Evolutionary conservation across 64 coral and sea anemone genomes (phyloP), one percentile per base, ranked within the genome.

Genomic region (Pachyseris speciosa): DNA sequence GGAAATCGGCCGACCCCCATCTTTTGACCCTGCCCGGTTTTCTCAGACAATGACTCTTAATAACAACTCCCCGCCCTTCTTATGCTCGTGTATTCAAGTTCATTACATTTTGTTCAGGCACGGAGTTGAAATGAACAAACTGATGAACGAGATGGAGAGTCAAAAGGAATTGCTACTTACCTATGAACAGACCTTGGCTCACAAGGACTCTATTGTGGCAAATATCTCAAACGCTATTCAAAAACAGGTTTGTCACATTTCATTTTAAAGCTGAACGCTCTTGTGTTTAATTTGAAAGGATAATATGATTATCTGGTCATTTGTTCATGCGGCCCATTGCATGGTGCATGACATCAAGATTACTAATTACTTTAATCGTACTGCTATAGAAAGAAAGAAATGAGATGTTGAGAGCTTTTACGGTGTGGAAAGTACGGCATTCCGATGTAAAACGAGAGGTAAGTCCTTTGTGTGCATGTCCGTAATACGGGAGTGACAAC

Each of bases 201-300:
- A 90, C 58, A 99, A 99, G 83, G 97, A 99, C 52, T 88, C 69
- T 7, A 99, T 99, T 38, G 89, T 99, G 9, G 45, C 93, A 50
- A 99, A 99, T 67, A 85, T 95, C 80, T 93, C 97, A 2, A 93
- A 77, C 22, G 97, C 97, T 22, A 85, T 99, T 70, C 93, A 99
- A 34, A 91, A 94, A 91, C 97, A 99, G 94, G 97, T 99, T 73
- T 25, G 65, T 16, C n/a, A 3, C 36, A 33, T 34, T 1, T 39
- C 20, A 20, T 44, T 27, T 44, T 19, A 88, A 12, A 12, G 30
- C 43, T 16, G 15, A 7, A 13, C 17, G 27, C 37, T 25, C 10
- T 47, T 41, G n/a, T n/a, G n/a, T n/a, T n/a, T n/a, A n/a, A n/a
- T n/a, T n/a, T n/a, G n/a, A n/a, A n/a, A n/a, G n/a, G n/a, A n/a